Evolutionary conservation across 1,140 invertebrate genomes (phyloP), one percentile per base, ranked within the genome.

Genomic region (Temnothorax curvispinosus): DNA sequence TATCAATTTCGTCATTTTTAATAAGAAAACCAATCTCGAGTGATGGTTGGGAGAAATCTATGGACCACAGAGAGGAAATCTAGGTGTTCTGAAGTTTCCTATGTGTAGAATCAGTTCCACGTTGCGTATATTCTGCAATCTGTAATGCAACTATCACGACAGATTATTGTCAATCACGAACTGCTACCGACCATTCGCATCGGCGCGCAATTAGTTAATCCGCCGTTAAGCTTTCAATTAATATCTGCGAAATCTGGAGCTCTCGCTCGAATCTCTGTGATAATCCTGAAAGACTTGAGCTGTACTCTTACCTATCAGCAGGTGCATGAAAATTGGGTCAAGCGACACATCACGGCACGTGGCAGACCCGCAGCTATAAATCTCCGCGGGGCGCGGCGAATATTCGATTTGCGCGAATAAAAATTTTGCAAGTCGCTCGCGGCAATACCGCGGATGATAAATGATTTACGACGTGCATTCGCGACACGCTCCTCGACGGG

Each of bases 221-320:
- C 69, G 8, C 27, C n/a, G 54, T 84, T 84, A 50, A 84, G 41
- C 77, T 75, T 84, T 84, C 80, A 84, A 84, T 84, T 75, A 84
- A 84, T 56, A 56, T 74, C 41, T 11, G 54, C 11, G 15, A 21
- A 38, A 44, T 76, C 38, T 21, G 15, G 5, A 41, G 13, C 7
- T n/a, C n/a, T 21, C 27, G 15, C 27, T 0, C 44, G 35, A 67
- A 80, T 52, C 62, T 54, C 77, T 13, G 4, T 0, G 47, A 15
- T n/a, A 69, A 69, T 81, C 65, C 21, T 13, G 47, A 69, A 81
- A 52, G 54, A 76, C 13, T 27, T 27, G 27, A 27, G 9, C 35
- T 18, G 15, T 18, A 65, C 56, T 80, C 47, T 80, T 38, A 41
- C 11, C 27, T 56, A 60, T 82, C 27, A 27, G 11, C 27, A 27